Base-by-base conservation (phyloP, 2,888 invertebrate genomes). In the Drosophila helvetica region DNA sequence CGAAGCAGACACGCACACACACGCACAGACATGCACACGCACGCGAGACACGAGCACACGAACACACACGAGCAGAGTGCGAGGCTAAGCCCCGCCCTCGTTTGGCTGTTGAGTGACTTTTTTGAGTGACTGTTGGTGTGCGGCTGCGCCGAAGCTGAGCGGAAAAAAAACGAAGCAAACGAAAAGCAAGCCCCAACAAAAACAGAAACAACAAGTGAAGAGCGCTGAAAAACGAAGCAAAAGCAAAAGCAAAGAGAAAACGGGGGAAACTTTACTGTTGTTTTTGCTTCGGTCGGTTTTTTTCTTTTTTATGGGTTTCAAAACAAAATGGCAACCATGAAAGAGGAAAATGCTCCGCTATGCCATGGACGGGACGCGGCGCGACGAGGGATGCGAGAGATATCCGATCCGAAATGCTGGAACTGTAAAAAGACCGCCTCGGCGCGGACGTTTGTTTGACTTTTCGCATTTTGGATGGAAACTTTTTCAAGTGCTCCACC, bases 311-410 rank as follows among this genome's bases (percentile, higher is more conserved):
- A 78, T 74, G 73, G 76, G 73, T 83, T 77, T 88, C 83, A 88
- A 85, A 85, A 88, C 88, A 88, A 88, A 85, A 85, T 85, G 85
- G 88, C 85, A 85, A 84, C 85, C 85, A 85, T 80, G 80, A 86
- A 78, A 55, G 75, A 52, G 75, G 60, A 72, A 83, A 85, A 78
- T 88, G 82, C 88, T 86, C 55, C 75, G 82, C 82, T 79, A 79
- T 79, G 79, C 38, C 38, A 15, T 59, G 47, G 42, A 46, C 43
- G 6, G 17, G 63, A 25, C 57, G 19, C 51, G 50, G 57, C 6
- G 12, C 6, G 38, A 15, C 38, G 69, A 79, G 78, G 72, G 78
- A 78, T 81, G 80, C 70, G 80, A 55, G 73, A 61, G 25, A 52
- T 33, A 69, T 57, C 57, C 38, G 65, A 69, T 57, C 57, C 38